These are phyloP conservation scores for Ifrita kowaldi DNA, from an alignment of 2,113 vertebrate species.

Conservation along the genomic window DNA sequence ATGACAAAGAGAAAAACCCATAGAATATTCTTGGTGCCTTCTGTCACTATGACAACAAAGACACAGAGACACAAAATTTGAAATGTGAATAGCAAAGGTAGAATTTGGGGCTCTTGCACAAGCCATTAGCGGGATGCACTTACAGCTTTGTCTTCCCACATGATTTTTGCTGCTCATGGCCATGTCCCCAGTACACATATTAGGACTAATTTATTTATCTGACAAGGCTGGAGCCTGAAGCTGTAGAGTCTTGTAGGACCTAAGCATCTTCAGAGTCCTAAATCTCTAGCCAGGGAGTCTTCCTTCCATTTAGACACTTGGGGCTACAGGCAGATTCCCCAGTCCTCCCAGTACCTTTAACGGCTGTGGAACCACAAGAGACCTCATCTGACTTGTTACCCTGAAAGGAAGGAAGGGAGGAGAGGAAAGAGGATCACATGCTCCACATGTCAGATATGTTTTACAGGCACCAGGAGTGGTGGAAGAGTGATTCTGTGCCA, in stretches of 20 bases:
- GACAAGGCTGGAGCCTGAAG: neutral
- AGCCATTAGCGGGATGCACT: neutral
- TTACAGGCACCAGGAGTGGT: neutral
- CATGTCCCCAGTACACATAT: neutral
- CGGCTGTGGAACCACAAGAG: fast-evolving
- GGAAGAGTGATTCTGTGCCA: conserved; percentile 3
- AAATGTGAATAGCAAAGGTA: neutral
- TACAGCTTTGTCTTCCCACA: neutral
- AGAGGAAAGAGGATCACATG: conserved; percentile 2
- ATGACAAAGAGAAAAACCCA: neutral
- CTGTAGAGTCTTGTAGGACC: neutral
- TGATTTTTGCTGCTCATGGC: neutral
- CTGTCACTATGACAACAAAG: neutral
- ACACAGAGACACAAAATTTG: neutral
- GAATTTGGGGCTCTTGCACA: neutral
- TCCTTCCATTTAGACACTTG: neutral
- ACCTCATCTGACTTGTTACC: neutral
- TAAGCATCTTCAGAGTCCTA: neutral
- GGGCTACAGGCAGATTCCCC: neutral
- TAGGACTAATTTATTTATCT: neutral
- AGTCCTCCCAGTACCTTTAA: neutral
- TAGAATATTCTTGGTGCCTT: neutral
- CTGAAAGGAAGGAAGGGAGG: conserved; percentile 36
- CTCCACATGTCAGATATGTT: neutral
- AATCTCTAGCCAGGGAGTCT: neutral